Base-by-base conservation (phyloP, 2,888 invertebrate species). In the Conchocele bisecta region DNA sequence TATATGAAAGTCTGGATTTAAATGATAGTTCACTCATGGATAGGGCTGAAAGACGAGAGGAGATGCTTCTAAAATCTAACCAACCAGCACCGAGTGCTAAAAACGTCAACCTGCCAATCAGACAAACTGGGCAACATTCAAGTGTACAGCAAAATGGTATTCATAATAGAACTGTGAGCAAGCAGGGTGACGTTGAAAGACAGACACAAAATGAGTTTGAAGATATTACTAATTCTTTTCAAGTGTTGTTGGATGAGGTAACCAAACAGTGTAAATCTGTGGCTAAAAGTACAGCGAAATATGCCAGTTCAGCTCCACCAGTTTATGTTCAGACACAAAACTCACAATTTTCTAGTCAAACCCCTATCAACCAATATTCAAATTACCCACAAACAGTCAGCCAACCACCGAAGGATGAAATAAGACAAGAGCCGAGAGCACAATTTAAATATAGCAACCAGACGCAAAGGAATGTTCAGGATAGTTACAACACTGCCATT, bases 141-240 rank as follows among this genome's bases (percentile, higher is more conserved):
- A 28, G 35, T 33, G 35, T 44, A 2, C 31, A 42, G 22, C 29
- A 42, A 31, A 42, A 29, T 17, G 33, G 35, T 53, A 22, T 53
- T 53, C 24, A 53, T n/a, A 24, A 48, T 48, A 33, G 35, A 13
- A 22, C 46, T 26, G 46, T 46, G 13, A 59, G 33, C 17, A 67
- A 76, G 33, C 69, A 74, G 28, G 79, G 75, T 17, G 82, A 86
- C 42, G 68, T 81, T 17, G 84, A 85, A 48, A 74, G 81, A 51
- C 82, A 84, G 63, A 84, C 84, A 7, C 83, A 86, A 56, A 78
- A 80, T 35, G 87, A 87, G 66, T 85, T 86, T 77, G 87, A 87
- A 46, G 78, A 85, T 42, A 85, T 87, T 29, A 83, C 84, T 6
- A 85, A 82, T 58, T 85, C 86, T 39, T 87, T 86, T 73, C 85